Evolutionary conservation across 2,113 vertebrate genomes (phyloP).

Genomic region (Amphilophus citrinellus): DNA sequence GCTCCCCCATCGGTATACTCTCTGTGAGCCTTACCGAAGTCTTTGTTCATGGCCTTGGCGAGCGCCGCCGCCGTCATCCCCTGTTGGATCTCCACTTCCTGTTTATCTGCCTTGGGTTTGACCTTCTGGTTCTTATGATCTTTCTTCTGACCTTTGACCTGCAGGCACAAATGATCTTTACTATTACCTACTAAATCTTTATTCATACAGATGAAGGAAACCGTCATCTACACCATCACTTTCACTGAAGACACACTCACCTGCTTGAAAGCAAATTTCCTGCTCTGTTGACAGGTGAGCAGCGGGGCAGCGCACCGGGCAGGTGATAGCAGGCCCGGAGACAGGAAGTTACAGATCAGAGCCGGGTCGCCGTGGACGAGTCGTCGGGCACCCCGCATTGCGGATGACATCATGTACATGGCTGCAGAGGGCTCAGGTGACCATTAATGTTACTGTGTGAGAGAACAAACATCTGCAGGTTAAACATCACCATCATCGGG

Average conservation of each 20-base stretch:
- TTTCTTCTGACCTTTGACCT: conserved; percentile 72
- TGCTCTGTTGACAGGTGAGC: conserved; percentile 28
- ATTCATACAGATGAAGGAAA: background rate
- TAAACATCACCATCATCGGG: background rate
- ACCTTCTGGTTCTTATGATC: conserved; percentile 47
- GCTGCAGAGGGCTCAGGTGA: conserved; percentile 33
- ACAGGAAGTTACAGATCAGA: conserved; percentile 20
- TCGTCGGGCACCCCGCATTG: conserved; percentile 29
- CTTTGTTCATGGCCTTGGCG: conserved; percentile 87
- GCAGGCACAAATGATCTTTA: background rate
- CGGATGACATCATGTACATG: conserved; percentile 64
- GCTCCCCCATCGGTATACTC: background rate
- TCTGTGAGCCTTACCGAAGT: conserved; percentile 76
- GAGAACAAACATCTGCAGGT: background rate
- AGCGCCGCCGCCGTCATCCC: conserved; percentile 85
- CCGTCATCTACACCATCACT: background rate
- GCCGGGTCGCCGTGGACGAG: background rate
- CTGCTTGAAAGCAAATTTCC: conserved; percentile 51
- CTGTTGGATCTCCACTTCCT: conserved; percentile 86
- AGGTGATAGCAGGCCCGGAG: background rate
- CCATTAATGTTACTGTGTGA: background rate
- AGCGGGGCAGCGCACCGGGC: background rate
- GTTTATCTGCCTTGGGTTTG: conserved; percentile 75
- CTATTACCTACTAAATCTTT: background rate
- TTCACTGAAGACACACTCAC: conserved; percentile 32